Percentiles rank a stretch among this genome's conserved stretches.
Evolutionary conservation across 2,113 vertebrate species (phyloP).

Genomic region (Gallinago media): DNA sequence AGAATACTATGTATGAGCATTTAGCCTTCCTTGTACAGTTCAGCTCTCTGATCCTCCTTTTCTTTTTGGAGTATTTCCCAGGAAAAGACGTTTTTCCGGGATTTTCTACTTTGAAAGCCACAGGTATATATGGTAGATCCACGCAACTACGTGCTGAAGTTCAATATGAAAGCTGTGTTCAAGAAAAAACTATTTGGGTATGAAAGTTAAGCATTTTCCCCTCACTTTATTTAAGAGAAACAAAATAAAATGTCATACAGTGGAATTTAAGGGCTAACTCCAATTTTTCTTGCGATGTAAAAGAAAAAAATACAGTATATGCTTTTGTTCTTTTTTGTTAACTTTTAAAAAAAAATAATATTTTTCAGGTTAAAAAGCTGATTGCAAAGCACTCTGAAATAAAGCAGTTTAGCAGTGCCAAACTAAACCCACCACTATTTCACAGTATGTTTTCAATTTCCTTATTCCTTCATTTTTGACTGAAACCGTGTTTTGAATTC

Average conservation of each 20-base stretch:
- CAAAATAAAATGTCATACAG: neutral
- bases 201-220: neutral
- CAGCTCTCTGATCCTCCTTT: neutral
- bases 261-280: neutral
- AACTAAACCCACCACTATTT: neutral
- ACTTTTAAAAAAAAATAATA: neutral
- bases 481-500: neutral
- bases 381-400: neutral
- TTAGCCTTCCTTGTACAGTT: neutral
- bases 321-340: neutral
- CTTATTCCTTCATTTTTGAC: neutral
- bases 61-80: neutral
- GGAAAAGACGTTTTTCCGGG: neutral
- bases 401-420: neutral
- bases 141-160: neutral
- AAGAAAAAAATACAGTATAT: neutral
- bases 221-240: neutral
- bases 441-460: neutral
- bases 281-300: neutral
- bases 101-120: neutral
- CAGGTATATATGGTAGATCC: neutral
- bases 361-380: neutral
- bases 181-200: neutral
- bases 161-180: neutral
- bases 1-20: neutral